Conservation (phyloP, 2,888 invertebrate species). For the Rotaria sp. region DNA sequence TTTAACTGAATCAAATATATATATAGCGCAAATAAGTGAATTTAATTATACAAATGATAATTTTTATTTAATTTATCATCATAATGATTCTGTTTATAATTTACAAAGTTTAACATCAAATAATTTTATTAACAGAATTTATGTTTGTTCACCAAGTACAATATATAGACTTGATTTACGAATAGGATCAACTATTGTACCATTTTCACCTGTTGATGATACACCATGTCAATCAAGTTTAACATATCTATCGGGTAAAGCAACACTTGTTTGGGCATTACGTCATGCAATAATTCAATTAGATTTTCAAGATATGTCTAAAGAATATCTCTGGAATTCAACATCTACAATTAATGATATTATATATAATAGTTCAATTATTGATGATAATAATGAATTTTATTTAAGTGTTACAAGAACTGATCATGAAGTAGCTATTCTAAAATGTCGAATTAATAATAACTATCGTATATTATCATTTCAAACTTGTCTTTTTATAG, state of each 20-base stretch:
- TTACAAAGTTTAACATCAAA: neutral
- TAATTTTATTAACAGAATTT: neutral
- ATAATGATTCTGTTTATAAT: neutral
- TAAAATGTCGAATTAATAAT: neutral
- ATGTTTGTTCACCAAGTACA: slow-evolving; percentile 11
- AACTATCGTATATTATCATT: neutral
- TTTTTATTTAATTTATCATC: neutral
- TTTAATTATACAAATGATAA: neutral
- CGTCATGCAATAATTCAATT: neutral
- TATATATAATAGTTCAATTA: neutral
- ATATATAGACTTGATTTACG: neutral
- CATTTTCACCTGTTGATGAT: slow-evolving; percentile 5
- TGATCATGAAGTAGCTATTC: neutral
- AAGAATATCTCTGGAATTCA: neutral
- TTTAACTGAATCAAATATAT: neutral
- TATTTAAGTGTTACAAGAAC: neutral
- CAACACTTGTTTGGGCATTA: neutral
- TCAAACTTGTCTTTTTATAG: neutral
- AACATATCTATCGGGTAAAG: neutral
- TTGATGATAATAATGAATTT: neutral
- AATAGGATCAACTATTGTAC: neutral
- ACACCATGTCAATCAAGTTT: slow-evolving; percentile 4
- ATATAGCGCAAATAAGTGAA: neutral
- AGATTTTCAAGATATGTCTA: neutral
- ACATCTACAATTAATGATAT: neutral